These are phyloP conservation scores for Gisinianus flammeolus DNA, from an alignment of 2,888 invertebrate species.

Conservation along the genomic window DNA sequence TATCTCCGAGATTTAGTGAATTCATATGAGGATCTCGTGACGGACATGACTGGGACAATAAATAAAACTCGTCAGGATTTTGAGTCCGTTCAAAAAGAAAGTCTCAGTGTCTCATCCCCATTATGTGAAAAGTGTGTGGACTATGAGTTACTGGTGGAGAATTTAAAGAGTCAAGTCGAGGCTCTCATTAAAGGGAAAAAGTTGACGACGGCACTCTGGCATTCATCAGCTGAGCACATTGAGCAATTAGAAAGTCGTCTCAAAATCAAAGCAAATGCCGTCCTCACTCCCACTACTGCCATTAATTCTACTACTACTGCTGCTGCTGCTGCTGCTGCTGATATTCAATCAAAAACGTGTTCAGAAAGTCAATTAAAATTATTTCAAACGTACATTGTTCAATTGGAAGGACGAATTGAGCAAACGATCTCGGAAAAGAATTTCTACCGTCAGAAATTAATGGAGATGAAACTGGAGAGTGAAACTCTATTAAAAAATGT, in stretches of 20 bases:
- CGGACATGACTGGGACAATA: constrained; percentile 41
- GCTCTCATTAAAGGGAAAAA: constrained; percentile 26
- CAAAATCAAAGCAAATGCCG: not conserved
- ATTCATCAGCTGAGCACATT: constrained; percentile 39
- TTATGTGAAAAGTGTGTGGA: constrained; percentile 33
- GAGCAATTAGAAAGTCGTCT: constrained; percentile 37
- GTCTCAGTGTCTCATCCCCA: too few species aligned
- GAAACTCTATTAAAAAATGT: constrained; percentile 34
- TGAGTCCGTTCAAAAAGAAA: not conserved
- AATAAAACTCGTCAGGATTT: constrained; percentile 35
- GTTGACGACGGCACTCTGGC: constrained; percentile 33
- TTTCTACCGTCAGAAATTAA: constrained; percentile 38
- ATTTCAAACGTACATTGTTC: constrained; percentile 30
- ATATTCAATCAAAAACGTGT: constrained; percentile 19
- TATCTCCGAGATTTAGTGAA: constrained; percentile 28
- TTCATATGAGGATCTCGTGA: constrained; percentile 43
- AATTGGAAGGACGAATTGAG: constrained; percentile 34
- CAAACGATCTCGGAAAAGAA: constrained; percentile 35
- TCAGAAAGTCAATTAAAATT: constrained; percentile 33
- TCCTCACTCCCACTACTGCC: not conserved
- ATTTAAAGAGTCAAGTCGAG: constrained; percentile 38
- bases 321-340: too few species aligned
- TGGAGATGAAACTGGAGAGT: constrained; percentile 42
- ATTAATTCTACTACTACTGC: not conserved
- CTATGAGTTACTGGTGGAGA: constrained; percentile 12